These are phyloP conservation scores for Brachypterus glaber DNA, from an alignment of 2,888 invertebrate genomes.

Conservation along the genomic window DNA sequence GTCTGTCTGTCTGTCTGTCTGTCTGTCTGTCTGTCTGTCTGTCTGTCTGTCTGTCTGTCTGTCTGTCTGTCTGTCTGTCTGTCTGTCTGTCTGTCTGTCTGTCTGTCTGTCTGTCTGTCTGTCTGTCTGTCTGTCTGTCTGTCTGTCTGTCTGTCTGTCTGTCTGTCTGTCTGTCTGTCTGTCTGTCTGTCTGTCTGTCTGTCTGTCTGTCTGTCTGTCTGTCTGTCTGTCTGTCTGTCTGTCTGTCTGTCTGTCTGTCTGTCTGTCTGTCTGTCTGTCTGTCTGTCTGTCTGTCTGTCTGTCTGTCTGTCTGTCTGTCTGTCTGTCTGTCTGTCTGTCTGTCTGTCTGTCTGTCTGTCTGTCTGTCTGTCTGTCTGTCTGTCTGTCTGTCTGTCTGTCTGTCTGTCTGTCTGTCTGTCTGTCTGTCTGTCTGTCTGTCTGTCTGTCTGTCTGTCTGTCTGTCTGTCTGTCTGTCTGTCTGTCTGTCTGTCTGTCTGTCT, in stretches of 20 bases:
- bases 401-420: constrained; percentile 6
- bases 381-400: constrained; percentile 6
- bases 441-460: constrained; percentile 2
- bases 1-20: constrained; percentile 21
- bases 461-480: constrained; percentile 2
- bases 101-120: constrained; percentile 20
- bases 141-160: constrained; percentile 20
- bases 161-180: constrained; percentile 20
- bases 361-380: constrained; percentile 6
- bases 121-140: constrained; percentile 20
- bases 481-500: constrained; percentile 2
- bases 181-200: constrained; percentile 20
- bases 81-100: constrained; percentile 20
- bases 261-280: constrained; percentile 21
- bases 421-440: constrained; percentile 2
- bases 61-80: constrained; percentile 30
- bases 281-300: constrained; percentile 20
- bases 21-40: constrained; percentile 21
- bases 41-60: constrained; percentile 28
- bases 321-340: constrained; percentile 6
- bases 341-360: constrained; percentile 6
- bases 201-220: constrained; percentile 20
- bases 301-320: constrained; percentile 19
- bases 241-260: constrained; percentile 20
- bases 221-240: constrained; percentile 20